Base-by-base conservation (phyloP, 1,140 invertebrate species). In the Bombus difficillimus region DNA sequence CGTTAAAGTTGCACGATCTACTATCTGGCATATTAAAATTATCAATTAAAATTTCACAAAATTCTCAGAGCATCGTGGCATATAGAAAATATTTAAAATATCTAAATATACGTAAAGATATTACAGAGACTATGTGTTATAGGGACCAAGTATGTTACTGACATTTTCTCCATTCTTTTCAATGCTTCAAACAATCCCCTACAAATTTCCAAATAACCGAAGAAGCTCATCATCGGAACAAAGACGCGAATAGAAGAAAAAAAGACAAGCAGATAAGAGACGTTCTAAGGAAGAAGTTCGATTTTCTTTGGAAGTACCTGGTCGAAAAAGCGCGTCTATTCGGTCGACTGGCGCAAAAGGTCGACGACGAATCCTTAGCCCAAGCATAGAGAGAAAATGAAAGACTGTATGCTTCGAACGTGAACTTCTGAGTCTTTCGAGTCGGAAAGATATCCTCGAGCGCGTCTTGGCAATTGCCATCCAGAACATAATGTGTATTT, bases 361-460 rank as follows among this genome's bases (percentile, higher is more conserved):
- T 73, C 39, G 39, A 43, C 41, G 41, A 47, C 25, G 39, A n/a
- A 41, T 43, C 41, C 6, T 64, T 39, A 43, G 43, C 39, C 34
- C 37, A 76, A 28, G n/a, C 25, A 34, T 10, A 5, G 9, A 25
- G 41, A 13, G 41, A 32, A 74, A 74, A 47, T 74, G 72, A 74
- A 74, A 74, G 72, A 9, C n/a, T 18, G 71, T 28, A 25, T 12
- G 18, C 4, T 6, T 32, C n/a, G 41, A 74, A 22, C 71, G 15
- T 2, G 41, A 74, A 74, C 41, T 47, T 74, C 25, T 43, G 72
- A 74, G 41, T 74, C 41, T 32, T 74, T 74, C 72, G 43, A 74
- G 22, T 74, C 72, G 72, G 43, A 43, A 73, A 73, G 15, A 28
- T n/a, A 47, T 32, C 72, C 64, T 15, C 62, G 69, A n/a, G 25